A percentile compares a stretch with the other conserved stretches of the same genome.
These are phyloP conservation scores for Alloplasta piceator DNA, from an alignment of 2,888 invertebrate genomes.

Conservation along the genomic window DNA sequence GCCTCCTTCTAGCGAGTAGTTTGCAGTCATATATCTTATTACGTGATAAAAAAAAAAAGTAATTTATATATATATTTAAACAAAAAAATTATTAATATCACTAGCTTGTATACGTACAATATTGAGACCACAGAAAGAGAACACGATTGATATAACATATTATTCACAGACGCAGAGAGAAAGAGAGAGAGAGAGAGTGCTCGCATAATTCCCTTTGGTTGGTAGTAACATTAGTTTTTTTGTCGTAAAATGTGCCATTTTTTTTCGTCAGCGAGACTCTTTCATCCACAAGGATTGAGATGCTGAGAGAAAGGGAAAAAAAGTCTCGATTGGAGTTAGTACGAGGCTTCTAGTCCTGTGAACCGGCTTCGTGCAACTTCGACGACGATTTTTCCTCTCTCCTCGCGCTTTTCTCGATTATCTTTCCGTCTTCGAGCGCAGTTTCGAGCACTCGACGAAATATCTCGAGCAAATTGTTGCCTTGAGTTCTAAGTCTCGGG, in stretches of 20 bases:
- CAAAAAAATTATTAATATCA: slow-evolving; percentile 58
- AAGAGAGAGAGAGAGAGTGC: slow-evolving; percentile 21
- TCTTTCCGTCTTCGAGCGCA: background rate
- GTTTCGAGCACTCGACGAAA: background rate
- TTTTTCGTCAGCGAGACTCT: slow-evolving; percentile 46
- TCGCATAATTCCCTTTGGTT: slow-evolving; percentile 50
- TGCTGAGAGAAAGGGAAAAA: slow-evolving; percentile 6
- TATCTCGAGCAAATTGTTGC: no score
- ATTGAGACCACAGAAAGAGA: slow-evolving; percentile 44
- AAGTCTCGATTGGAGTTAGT: background rate
- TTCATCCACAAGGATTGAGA: slow-evolving; percentile 18
- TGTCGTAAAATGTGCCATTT: slow-evolving; percentile 62
- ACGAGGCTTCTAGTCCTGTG: slow-evolving; percentile 30
- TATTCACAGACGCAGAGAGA: background rate
- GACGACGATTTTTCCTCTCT: background rate
- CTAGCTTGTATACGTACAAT: slow-evolving; percentile 63
- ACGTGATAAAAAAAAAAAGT: slow-evolving; percentile 57
- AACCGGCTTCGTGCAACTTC: slow-evolving; percentile 31
- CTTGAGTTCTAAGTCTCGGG: no score
- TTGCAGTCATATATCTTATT: slow-evolving; percentile 57
- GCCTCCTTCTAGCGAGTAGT: slow-evolving; percentile 45
- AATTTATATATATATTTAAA: no score
- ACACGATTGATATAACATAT: slow-evolving; percentile 11
- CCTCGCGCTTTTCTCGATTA: background rate
- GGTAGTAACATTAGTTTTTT: slow-evolving; percentile 50